Conservation (phyloP, 2,888 invertebrate genomes). For the Trypoxylon attenuatum region DNA sequence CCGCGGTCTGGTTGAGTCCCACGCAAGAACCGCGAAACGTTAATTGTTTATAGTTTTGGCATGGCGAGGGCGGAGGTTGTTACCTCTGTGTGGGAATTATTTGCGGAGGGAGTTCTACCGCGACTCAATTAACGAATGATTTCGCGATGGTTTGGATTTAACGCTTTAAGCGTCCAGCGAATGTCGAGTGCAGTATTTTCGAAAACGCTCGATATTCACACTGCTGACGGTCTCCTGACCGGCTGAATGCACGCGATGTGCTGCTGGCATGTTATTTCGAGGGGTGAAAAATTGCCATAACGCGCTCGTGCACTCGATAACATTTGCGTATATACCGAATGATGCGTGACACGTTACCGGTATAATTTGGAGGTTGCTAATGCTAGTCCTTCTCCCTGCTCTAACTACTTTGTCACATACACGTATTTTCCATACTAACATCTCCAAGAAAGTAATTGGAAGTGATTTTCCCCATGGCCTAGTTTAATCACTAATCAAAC, state of each 20-base stretch:
- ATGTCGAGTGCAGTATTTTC: not conserved
- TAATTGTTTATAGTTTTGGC: slow-evolving; percentile 7
- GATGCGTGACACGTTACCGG: not conserved
- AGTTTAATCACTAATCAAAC: too few species aligned
- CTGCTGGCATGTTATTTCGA: not conserved
- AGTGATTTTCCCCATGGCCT: too few species aligned
- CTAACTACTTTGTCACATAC: too few species aligned
- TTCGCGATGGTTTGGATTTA: slow-evolving; percentile 10
- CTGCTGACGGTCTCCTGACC: slow-evolving; percentile 1
- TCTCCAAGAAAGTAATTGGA: not conserved
- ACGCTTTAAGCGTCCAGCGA: slow-evolving; percentile 20
- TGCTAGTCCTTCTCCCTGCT: too few species aligned
- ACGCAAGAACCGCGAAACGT: slow-evolving; percentile 5
- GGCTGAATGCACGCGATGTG: not conserved
- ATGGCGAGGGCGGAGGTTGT: not conserved
- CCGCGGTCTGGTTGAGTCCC: not conserved
- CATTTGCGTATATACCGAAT: not conserved
- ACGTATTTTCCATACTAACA: too few species aligned
- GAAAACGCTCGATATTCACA: slow-evolving; percentile 7
- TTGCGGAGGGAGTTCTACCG: slow-evolving; percentile 8
- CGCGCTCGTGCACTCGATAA: not conserved
- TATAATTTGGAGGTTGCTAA: not conserved
- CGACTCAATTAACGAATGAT: not conserved
- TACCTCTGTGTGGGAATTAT: not conserved
- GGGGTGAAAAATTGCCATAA: not conserved